A percentile compares a stretch with the other conserved stretches of the same genome.
These are phyloP conservation scores for Leptopilina myrica DNA, from an alignment of 2,888 invertebrate species.

Conservation along the genomic window DNA sequence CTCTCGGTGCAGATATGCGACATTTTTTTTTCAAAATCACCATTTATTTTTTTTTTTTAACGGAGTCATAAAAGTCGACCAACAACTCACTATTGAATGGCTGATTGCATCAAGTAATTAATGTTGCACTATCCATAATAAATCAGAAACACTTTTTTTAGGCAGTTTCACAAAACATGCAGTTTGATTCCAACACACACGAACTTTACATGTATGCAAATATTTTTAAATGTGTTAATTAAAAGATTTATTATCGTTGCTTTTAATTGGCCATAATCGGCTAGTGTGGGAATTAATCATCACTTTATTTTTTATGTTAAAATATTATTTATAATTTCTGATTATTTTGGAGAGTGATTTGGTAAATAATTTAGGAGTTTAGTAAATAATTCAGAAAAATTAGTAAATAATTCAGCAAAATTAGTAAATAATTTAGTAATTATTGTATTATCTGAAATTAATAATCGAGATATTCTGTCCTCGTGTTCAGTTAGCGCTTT, in stretches of 20 bases:
- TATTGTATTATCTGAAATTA: no score
- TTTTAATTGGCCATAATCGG: not conserved
- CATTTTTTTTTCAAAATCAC: slow-evolving; percentile 19
- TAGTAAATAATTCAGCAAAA: no score
- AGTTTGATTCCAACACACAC: slow-evolving; percentile 8
- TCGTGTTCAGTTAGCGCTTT: no score
- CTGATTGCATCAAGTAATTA: slow-evolving; percentile 7
- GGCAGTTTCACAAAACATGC: not conserved
- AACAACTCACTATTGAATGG: slow-evolving; percentile 1
- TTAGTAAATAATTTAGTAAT: no score
- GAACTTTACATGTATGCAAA: not conserved
- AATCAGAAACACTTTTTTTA: slow-evolving; percentile 7
- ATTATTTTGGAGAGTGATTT: no score
- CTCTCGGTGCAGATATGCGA: slow-evolving; percentile 25
- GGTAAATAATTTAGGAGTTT: no score
- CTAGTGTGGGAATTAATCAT: not conserved
- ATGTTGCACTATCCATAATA: slow-evolving; percentile 6
- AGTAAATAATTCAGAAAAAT: no score
- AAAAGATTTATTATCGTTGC: not conserved
- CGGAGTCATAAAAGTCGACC: slow-evolving; percentile 4
- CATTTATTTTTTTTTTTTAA: slow-evolving; percentile 5
- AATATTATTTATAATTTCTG: no score
- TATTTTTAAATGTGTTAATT: slow-evolving; percentile 16
- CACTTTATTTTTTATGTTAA: no score
- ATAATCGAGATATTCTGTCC: no score